These are phyloP conservation scores for Gymnoscopelus microlampas DNA, from an alignment of 2,797 vertebrate genomes.

Conservation along the genomic window DNA sequence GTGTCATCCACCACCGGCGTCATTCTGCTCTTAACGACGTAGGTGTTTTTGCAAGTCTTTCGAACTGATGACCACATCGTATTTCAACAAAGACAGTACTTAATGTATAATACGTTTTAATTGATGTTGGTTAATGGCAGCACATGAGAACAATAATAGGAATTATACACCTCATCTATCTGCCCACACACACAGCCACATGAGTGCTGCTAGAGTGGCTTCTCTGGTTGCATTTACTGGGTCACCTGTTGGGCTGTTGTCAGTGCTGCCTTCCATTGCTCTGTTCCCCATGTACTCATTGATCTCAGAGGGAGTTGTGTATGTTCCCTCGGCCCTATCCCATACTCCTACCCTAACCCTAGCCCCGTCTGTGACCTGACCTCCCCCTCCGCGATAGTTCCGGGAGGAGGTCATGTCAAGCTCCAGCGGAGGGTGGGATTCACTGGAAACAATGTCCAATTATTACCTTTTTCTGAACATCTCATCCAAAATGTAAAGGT, in stretches of 20 bases:
- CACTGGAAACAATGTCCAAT: too few species aligned
- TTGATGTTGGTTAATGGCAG: not conserved
- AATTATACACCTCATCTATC: not conserved
- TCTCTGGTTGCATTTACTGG: constrained; percentile 31
- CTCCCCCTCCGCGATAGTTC: too few species aligned
- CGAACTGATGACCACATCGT: constrained; percentile 70
- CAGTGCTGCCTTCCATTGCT: constrained; percentile 9
- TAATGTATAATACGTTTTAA: constrained; percentile 3
- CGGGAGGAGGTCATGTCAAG: too few species aligned
- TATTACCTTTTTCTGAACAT: too few species aligned
- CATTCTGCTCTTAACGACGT: constrained; percentile 48
- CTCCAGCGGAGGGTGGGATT: too few species aligned
- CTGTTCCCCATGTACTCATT: constrained; percentile 41
- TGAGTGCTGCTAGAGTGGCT: not conserved
- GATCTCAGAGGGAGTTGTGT: constrained; percentile 28
- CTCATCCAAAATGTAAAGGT: too few species aligned
- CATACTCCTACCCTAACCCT: too few species aligned
- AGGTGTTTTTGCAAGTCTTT: constrained; percentile 50
- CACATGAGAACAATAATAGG: not conserved
- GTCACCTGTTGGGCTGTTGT: constrained; percentile 39
- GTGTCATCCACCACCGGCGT: constrained; percentile 64
- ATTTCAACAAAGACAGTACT: constrained; percentile 45
- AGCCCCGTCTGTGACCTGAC: too few species aligned
- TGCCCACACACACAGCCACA: constrained; percentile 15
- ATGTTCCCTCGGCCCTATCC: too few species aligned